Evolutionary conservation across 2,113 vertebrate genomes (phyloP).

Genomic region (Arizona elegans): DNA sequence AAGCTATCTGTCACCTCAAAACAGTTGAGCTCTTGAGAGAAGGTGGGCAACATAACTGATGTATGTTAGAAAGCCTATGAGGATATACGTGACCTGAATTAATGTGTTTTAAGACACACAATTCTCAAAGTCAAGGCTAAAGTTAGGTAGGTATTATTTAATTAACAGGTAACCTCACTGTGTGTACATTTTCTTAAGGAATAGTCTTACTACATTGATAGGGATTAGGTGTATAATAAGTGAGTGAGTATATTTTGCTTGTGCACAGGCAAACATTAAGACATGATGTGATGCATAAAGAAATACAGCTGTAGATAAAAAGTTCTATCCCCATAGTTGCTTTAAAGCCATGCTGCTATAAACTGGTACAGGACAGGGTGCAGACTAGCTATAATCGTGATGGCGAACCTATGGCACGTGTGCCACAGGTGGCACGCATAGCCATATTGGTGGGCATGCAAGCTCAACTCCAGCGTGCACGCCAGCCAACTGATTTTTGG

Average conservation of each 20-base stretch:
- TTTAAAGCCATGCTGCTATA: not conserved
- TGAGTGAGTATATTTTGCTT: not conserved
- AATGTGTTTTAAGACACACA: slow-evolving; percentile 16
- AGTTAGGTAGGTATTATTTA: not conserved
- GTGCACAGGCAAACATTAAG: not conserved
- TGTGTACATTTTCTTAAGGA: not conserved
- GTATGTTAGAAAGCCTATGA: slow-evolving; percentile 29
- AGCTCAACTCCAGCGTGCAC: too few species aligned
- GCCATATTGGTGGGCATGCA: too few species aligned
- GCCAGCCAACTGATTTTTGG: too few species aligned
- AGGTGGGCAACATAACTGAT: slow-evolving; percentile 45
- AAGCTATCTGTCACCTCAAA: not conserved
- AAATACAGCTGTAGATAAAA: not conserved
- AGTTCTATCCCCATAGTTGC: not conserved
- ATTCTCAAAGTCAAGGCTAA: not conserved
- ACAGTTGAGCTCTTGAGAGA: not conserved
- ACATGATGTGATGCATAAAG: not conserved
- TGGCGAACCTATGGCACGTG: too few species aligned
- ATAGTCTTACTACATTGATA: not conserved
- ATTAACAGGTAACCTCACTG: not conserved
- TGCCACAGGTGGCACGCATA: too few species aligned
- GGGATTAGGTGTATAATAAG: not conserved
- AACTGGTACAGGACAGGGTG: not conserved
- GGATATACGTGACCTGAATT: slow-evolving; percentile 18
- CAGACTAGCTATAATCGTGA: not conserved